Evolutionary conservation across 1,140 invertebrate genomes (phyloP).

Genomic region (Palaemon carinicauda): DNA sequence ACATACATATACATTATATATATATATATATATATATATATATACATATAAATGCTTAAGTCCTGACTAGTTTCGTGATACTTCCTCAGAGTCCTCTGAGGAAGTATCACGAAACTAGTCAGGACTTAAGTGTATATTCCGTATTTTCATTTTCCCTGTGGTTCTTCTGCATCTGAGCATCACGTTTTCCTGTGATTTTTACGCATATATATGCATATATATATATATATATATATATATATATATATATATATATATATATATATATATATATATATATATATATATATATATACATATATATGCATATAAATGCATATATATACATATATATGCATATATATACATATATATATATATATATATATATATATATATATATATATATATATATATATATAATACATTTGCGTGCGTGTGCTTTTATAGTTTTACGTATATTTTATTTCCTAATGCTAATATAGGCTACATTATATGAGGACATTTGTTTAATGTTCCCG

Average conservation of each 20-base stretch:
- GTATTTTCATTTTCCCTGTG: no score
- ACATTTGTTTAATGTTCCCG: no score
- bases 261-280: neutral
- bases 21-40: no score
- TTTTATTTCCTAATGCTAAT: no score
- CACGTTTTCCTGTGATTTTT: neutral
- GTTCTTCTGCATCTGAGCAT: no score
- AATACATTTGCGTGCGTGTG: neutral
- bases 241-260: constrained; percentile 10
- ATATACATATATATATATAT: neutral
- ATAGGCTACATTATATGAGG: neutral
- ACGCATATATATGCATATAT: neutral
- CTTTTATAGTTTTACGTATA: no score
- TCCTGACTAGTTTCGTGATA: no score
- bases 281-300: neutral
- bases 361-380: neutral
- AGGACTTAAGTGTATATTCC: no score
- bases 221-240: neutral
- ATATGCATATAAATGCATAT: neutral
- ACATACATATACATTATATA: neutral
- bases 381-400: neutral
- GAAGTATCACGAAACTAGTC: no score
- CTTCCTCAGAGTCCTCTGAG: no score
- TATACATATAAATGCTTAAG: no score
- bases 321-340: constrained; percentile 1